Percentiles rank a stretch among this genome's conserved stretches.
Evolutionary conservation across 1,140 invertebrate genomes (phyloP).

Genomic region (Chrysomallon squamiferum): DNA sequence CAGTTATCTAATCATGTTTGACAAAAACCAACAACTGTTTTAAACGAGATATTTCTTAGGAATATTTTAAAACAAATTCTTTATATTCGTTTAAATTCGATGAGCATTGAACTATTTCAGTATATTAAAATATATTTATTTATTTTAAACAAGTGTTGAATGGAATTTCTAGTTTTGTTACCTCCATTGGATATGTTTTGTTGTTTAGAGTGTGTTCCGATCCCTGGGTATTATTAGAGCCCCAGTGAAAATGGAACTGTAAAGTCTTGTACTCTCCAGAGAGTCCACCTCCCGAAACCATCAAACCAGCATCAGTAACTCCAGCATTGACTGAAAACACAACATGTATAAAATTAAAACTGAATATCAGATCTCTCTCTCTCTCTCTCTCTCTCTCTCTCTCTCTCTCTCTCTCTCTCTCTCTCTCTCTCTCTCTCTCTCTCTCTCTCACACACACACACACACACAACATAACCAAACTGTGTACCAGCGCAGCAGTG

Average conservation of each 20-base stretch:
- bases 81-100: too few relatives aligned
- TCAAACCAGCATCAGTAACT: neutral
- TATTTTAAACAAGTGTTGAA: too few relatives aligned
- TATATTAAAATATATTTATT: too few relatives aligned
- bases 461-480: too few relatives aligned
- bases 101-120: too few relatives aligned
- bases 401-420: constrained; percentile 11
- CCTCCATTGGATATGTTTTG: constrained; percentile 46
- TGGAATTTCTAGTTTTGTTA: too few relatives aligned
- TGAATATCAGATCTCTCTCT: constrained; percentile 11
- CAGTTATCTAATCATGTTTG: too few relatives aligned
- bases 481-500: too few relatives aligned
- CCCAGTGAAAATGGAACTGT: constrained; percentile 60
- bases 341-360: too few relatives aligned
- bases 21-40: too few relatives aligned
- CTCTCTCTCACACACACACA: constrained; percentile 14
- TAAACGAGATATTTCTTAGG: too few relatives aligned
- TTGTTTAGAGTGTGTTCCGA: constrained; percentile 51
- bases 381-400: constrained; percentile 8
- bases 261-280: constrained; percentile 28
- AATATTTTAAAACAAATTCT: too few relatives aligned
- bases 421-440: constrained; percentile 16
- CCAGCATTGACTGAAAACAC: constrained; percentile 29
- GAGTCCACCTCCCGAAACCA: constrained; percentile 26
- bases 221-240: constrained; percentile 31